A percentile compares a stretch with the other conserved stretches of the same genome.
Evolutionary conservation across 2,888 invertebrate genomes (phyloP).

Genomic region (Leucoptera coffeella): DNA sequence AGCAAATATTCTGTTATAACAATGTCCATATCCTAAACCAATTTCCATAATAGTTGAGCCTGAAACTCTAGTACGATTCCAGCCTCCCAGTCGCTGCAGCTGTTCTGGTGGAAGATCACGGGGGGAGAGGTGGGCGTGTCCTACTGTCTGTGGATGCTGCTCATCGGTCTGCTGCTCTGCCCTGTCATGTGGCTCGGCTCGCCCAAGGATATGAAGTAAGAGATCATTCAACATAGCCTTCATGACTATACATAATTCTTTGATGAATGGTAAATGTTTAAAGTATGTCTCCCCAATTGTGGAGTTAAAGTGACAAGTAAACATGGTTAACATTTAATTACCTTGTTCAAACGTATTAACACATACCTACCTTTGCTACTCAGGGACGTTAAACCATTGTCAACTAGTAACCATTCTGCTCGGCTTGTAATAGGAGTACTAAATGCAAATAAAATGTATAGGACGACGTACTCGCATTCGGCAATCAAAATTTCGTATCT

Average conservation of each 20-base stretch:
- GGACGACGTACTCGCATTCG: no score
- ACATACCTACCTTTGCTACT: not conserved
- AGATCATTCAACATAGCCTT: no score
- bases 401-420: no score
- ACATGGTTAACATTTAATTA: not conserved
- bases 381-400: no score
- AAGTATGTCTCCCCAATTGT: no score
- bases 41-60: not conserved
- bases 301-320: no score
- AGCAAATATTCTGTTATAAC: not conserved
- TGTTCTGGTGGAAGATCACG: slow-evolving; percentile 68
- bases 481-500: no score
- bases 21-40: not conserved
- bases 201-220: slow-evolving; percentile 88
- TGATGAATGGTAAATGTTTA: no score
- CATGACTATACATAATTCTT: no score
- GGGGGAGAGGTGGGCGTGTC: slow-evolving; percentile 59
- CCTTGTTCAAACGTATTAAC: not conserved
- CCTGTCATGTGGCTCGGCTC: slow-evolving; percentile 86
- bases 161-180: slow-evolving; percentile 67
- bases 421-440: no score
- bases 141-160: slow-evolving; percentile 77
- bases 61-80: no score
- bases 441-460: no score
- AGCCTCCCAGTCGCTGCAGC: slow-evolving; percentile 75